Base-by-base conservation (phyloP, 2,888 invertebrate species). In the Apamea monoglypha region DNA sequence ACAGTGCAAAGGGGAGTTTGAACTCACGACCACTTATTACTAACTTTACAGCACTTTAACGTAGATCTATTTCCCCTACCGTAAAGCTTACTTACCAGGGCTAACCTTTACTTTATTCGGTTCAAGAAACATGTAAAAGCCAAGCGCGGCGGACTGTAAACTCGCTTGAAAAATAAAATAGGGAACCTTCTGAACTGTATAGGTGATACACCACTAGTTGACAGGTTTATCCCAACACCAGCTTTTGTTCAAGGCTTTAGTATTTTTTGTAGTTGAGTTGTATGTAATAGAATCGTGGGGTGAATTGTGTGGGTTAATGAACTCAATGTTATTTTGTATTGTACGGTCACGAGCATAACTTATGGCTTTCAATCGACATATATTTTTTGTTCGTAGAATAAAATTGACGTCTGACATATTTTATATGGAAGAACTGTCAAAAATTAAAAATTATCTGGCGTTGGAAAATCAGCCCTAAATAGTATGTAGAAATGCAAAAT, bases 161-260 rank as follows among this genome's bases (percentile, higher is more conserved):
- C 44, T 36, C 44, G 29, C 61, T 74, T 63, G 53, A 59, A 80
- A 84, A 70, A 85, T 84, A 80, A 74, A 80, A 36, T 47, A 36
- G 44, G n/a, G 50, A 14, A 78, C 69, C n/a, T 69, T 67, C 32
- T 36, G 2, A 32, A 50, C 29, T 66, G 16, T 50, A 53, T 16
- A 53, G 18, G 29, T 53, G 36, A 10, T 53, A 77, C 59, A 44
- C 70, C 50, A 64, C 53, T 74, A 32, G 66, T 74, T 53, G 74
- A 67, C 80, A 67, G 53, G 32, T 70, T 82, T 71, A 66, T 74
- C 56, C 44, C 47, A 21, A 83, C 61, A 32, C 25, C 56, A 66
- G 36, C 61, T 47, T 53, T 53, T 76, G 29, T 36, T 69, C 14
- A n/a, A 40, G 67, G 66, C 3, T 75, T 36, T 36, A 36, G 44